phyloP scores from a whole-genome alignment of 2,888 invertebrate genomes.

The Resseliella maxima region DNA sequence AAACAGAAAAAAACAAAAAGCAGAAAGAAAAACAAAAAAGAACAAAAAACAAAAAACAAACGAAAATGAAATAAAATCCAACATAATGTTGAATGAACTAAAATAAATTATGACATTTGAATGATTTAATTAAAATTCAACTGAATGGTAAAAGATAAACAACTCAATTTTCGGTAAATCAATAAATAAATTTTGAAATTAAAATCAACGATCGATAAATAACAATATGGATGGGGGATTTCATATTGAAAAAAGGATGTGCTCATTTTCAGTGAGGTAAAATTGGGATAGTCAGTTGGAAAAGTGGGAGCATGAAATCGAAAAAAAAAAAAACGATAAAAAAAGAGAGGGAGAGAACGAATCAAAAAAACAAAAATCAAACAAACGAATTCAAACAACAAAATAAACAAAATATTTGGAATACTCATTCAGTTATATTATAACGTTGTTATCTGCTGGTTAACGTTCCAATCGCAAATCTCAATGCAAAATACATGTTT shows the following conservation, averaged over 20 bases:
- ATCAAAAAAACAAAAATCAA: not conserved
- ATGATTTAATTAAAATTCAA: conserved; percentile 11
- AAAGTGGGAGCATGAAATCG: not conserved
- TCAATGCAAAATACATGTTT: not conserved
- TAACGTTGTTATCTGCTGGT: not conserved
- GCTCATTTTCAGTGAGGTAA: no score
- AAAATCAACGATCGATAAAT: no score
- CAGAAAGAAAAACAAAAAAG: not conserved
- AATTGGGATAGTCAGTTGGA: no score
- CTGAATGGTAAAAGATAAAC: not conserved
- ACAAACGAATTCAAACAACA: not conserved
- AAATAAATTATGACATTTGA: no score
- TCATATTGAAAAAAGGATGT: no score
- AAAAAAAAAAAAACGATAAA: not conserved
- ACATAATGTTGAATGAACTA: no score
- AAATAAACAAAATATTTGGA: not conserved
- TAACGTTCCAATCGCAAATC: conserved; percentile 18
- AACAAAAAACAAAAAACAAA: not conserved
- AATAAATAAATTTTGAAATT: not conserved
- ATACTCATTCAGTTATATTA: not conserved
- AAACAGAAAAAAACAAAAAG: not conserved
- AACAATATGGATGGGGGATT: no score
- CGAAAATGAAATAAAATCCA: conserved; percentile 10
- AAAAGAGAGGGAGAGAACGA: not conserved
- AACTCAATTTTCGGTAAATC: not conserved